Conservation (phyloP, 2,888 invertebrate genomes). For the Callimorpha dominula region DNA sequence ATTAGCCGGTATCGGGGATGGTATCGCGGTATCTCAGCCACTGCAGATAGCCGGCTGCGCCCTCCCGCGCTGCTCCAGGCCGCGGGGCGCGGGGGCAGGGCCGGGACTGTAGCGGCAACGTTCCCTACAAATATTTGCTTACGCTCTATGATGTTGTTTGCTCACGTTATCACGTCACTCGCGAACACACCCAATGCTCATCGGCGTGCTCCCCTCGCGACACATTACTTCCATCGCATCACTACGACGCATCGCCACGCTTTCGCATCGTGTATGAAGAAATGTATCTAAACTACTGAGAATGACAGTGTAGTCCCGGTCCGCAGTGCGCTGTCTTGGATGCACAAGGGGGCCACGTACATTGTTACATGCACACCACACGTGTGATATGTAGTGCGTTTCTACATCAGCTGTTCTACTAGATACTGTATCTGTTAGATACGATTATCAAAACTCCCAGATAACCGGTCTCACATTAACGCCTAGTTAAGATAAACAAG, state of each 20-base stretch:
- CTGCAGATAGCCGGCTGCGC: slow-evolving; percentile 61
- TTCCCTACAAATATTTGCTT: slow-evolving; percentile 76
- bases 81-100: slow-evolving; percentile 25
- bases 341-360: neutral
- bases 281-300: neutral
- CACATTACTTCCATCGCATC: slow-evolving; percentile 17
- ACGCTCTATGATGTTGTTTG: slow-evolving; percentile 70
- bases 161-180: slow-evolving; percentile 70
- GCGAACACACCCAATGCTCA: slow-evolving; percentile 65
- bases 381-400: slow-evolving; percentile 24
- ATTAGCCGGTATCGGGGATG: slow-evolving; percentile 80
- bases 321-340: neutral
- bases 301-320: neutral
- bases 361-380: neutral
- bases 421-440: slow-evolving; percentile 81
- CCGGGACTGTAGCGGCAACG: slow-evolving; percentile 49
- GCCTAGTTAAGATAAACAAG: slow-evolving; percentile 84
- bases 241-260: neutral
- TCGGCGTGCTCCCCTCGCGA: slow-evolving; percentile 21
- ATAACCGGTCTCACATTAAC: slow-evolving; percentile 82
- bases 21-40: slow-evolving; percentile 73
- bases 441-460: slow-evolving; percentile 81
- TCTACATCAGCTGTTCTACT: slow-evolving; percentile 62
- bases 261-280: neutral
- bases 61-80: slow-evolving; percentile 35